These are phyloP conservation scores for Kryptopterus vitreolus DNA, from an alignment of 2,797 vertebrate species.

Conservation along the genomic window DNA sequence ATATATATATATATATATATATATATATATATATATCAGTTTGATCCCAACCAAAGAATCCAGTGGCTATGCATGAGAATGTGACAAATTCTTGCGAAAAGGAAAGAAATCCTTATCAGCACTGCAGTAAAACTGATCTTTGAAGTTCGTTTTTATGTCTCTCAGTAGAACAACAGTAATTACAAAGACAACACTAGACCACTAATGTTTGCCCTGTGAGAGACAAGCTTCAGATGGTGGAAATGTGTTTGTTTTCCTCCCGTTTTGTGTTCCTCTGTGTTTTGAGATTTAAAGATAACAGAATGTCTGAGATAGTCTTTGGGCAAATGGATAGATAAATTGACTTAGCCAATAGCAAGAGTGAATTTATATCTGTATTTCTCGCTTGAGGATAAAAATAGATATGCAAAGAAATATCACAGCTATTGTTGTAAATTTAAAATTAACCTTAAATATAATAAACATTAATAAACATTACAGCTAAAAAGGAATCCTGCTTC, in stretches of 20 bases:
- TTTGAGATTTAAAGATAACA: slow-evolving; percentile 55
- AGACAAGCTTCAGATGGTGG: slow-evolving; percentile 50
- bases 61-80: slow-evolving; percentile 28
- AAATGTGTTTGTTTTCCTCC: slow-evolving; percentile 53
- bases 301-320: slow-evolving; percentile 34
- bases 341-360: slow-evolving; percentile 35
- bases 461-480: no score
- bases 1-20: no score
- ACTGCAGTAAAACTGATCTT: slow-evolving; percentile 51
- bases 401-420: background rate
- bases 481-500: no score
- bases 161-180: slow-evolving; percentile 57
- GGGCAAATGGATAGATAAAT: slow-evolving; percentile 37
- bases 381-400: background rate
- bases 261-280: slow-evolving; percentile 49
- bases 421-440: background rate
- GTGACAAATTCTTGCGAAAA: slow-evolving; percentile 20
- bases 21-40: background rate
- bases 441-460: no score
- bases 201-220: slow-evolving; percentile 55
- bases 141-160: slow-evolving; percentile 55
- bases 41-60: slow-evolving; percentile 1
- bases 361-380: slow-evolving; percentile 1
- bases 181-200: slow-evolving; percentile 50
- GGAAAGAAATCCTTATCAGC: slow-evolving; percentile 46